Evolutionary conservation across 1,140 invertebrate species (phyloP).

Genomic region (Drosophila tristis): DNA sequence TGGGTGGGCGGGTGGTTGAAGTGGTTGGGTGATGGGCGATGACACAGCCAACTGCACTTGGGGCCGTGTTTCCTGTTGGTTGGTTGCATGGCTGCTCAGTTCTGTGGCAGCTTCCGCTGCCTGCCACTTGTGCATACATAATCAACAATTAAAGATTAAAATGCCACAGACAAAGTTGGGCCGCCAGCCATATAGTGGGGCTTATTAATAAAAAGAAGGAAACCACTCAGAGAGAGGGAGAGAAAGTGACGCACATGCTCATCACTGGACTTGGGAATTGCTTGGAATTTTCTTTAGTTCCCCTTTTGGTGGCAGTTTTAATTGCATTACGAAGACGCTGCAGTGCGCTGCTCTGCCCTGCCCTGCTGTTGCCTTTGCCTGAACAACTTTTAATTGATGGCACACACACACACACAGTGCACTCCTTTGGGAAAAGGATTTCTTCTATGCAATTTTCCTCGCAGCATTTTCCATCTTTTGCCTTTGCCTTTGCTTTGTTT

Average conservation of each 20-base stretch:
- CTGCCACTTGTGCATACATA: conserved; percentile 61
- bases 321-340: conserved; percentile 59
- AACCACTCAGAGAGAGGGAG: background rate
- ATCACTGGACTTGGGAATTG: conserved; percentile 35
- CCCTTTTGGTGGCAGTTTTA: conserved; percentile 58
- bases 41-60: conserved; percentile 36
- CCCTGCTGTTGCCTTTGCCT: conserved; percentile 13
- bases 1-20: background rate
- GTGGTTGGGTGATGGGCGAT: conserved; percentile 6
- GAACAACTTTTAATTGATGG: conserved; percentile 74
- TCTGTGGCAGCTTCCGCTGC: conserved; percentile 41
- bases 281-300: conserved; percentile 39
- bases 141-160: conserved; percentile 77
- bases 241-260: conserved; percentile 25
- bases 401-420: conserved; percentile 57
- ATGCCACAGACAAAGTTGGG: conserved; percentile 48
- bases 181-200: conserved; percentile 9
- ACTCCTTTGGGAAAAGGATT: conserved; percentile 21
- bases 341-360: background rate
- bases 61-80: conserved; percentile 54
- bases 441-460: conserved; percentile 39
- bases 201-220: conserved; percentile 52
- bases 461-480: too few relatives aligned
- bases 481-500: conserved; percentile 15
- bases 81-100: conserved; percentile 21